Percentiles rank a stretch among this genome's conserved stretches.
These are phyloP conservation scores for Neotragus moschatus DNA, from an alignment of 2,113 vertebrate species.

Conservation along the genomic window DNA sequence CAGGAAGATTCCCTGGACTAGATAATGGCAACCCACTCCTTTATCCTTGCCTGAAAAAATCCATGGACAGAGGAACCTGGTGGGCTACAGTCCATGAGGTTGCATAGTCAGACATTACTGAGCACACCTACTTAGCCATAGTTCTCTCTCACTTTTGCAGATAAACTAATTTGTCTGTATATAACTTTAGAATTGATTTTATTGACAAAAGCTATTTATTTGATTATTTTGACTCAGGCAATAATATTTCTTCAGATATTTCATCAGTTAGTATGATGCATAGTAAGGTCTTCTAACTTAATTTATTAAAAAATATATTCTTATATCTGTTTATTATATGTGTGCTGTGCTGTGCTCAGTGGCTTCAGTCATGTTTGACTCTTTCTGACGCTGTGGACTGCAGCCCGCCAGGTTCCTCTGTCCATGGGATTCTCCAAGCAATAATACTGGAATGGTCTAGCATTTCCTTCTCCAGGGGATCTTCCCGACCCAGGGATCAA, in stretches of 20 bases:
- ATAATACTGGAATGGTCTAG: neutral
- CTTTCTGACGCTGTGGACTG: neutral
- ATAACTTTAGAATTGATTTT: slow-evolving; percentile 9
- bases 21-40: neutral
- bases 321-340: slow-evolving; percentile 52
- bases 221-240: neutral
- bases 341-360: neutral
- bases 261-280: neutral
- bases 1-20: neutral
- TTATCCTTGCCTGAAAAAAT: neutral
- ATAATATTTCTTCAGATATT: neutral
- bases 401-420: neutral
- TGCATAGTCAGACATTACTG: neutral
- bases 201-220: neutral
- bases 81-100: neutral
- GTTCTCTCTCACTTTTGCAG: neutral
- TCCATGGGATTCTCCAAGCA: neutral
- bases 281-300: slow-evolving; percentile 2
- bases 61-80: neutral
- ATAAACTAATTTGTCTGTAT: neutral
- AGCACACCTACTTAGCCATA: neutral
- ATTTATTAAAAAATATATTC: neutral
- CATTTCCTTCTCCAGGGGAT: neutral
- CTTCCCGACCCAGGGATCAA: neutral
- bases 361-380: neutral